Evolutionary conservation across 2,113 vertebrate species (phyloP).

Genomic region (Poecile atricapillus): DNA sequence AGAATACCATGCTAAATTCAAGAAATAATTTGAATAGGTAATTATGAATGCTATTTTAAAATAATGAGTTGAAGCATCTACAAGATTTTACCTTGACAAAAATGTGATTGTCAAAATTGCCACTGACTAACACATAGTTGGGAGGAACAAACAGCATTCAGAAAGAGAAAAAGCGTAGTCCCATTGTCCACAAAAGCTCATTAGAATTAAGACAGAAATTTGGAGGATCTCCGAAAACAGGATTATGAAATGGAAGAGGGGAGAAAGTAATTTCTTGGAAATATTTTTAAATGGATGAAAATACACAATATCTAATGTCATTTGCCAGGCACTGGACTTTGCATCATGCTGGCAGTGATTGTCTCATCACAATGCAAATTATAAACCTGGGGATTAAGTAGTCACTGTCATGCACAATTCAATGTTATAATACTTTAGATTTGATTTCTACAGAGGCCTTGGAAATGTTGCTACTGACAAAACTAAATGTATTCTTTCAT

Average conservation of each 20-base stretch:
- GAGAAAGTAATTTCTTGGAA: background rate
- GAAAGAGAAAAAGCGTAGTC: background rate
- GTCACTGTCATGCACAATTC: background rate
- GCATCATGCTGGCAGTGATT: background rate
- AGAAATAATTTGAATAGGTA: conserved; percentile 21
- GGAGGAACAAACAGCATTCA: background rate
- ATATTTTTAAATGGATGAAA: background rate
- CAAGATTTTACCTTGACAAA: conserved; percentile 19
- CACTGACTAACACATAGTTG: background rate
- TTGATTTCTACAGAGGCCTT: background rate
- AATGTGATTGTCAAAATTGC: background rate
- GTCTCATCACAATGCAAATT: background rate
- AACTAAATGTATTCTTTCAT: background rate
- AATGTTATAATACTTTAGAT: background rate
- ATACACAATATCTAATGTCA: background rate
- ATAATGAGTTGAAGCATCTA: background rate
- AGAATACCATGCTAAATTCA: background rate
- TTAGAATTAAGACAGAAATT: background rate
- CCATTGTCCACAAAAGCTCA: background rate
- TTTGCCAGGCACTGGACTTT: background rate
- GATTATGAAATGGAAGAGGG: background rate
- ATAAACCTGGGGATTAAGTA: background rate
- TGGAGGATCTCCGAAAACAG: background rate
- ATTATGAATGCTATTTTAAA: conserved; percentile 37
- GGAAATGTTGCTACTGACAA: background rate